Base-by-base conservation (phyloP, 2,888 invertebrate species). In the Brenthis daphne region DNA sequence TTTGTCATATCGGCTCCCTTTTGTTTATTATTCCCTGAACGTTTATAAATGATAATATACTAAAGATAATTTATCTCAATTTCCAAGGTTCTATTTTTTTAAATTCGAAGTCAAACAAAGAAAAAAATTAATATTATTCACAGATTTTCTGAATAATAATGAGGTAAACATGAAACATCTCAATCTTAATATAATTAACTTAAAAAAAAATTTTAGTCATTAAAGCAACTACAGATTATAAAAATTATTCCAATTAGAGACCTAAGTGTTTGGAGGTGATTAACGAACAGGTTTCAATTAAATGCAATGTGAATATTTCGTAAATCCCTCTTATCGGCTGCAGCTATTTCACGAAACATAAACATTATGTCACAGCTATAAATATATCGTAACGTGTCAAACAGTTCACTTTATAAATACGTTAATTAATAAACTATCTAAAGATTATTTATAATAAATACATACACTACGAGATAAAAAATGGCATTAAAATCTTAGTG, bases 331-430 rank as follows among this genome's bases (percentile, higher is more conserved):
- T 53, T 63, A 63, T 53, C 63, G 20, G 43, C 20, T 63, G 53
- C 53, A 53, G 53, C n/a, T 63, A 63, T 63, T 63, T 43, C 14
- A 20, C 37, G 51, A 63, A 53, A 16, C 11, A 43, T 43, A 65
- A 14, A 61, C n/a, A 67, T 72, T 72, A 68, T 70, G 70, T 70
- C 70, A 68, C 64, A 64, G 12, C 64, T 70, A 70, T 72, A 68
- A 70, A 72, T 72, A 70, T 13, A 57, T 66, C 65, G 47, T 20
- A 54, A 72, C 67, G 71, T 69, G 67, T 63, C 61, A 64, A 57
- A 58, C 64, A 50, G 20, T 57, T 12, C 20, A 57, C 11, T 43
- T 43, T 50, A 53, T 55, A 53, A 65, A 64, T 20, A 53, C 43
- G 53, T 37, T 33, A 54, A 58, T 58, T 58, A 60, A 47, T 43